Conservation (phyloP, 2,113 vertebrate genomes). For the Nothobranchius kuhntae region DNA sequence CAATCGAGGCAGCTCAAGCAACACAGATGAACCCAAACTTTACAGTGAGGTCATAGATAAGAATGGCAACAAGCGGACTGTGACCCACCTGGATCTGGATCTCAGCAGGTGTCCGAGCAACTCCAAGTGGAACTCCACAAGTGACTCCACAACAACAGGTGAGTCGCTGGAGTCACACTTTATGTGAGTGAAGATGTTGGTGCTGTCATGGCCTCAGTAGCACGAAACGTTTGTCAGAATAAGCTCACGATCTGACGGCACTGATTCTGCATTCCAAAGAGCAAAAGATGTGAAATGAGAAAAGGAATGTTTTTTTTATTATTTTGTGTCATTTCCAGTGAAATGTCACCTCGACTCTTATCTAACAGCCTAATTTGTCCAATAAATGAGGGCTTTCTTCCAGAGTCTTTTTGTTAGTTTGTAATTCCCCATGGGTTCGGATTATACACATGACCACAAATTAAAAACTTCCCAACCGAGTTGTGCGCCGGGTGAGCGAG, state of each 20-base stretch:
- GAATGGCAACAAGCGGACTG: conserved; percentile 76
- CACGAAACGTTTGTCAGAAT: conserved; percentile 30
- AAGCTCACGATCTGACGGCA: conserved; percentile 9
- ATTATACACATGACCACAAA: conserved; percentile 51
- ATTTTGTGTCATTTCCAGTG: conserved; percentile 6
- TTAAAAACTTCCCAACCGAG: conserved; percentile 71
- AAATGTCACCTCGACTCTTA: conserved; percentile 5
- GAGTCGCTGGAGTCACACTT: conserved; percentile 31
- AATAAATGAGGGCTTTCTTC: conserved; percentile 1
- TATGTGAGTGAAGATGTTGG: conserved; percentile 4
- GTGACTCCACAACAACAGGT: conserved; percentile 74
- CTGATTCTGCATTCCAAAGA: conserved; percentile 33
- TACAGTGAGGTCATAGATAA: conserved; percentile 69
- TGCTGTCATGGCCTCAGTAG: conserved; percentile 35
- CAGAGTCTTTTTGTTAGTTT: conserved; percentile 4
- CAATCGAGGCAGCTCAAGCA: conserved; percentile 46
- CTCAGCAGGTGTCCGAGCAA: conserved; percentile 62
- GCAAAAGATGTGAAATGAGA: conserved; percentile 13
- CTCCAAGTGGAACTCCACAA: conserved; percentile 61
- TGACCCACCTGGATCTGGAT: conserved; percentile 71
- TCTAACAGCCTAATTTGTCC: conserved; percentile 4
- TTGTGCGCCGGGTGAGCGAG: conserved; percentile 44
- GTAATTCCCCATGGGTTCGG: neutral
- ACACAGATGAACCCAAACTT: conserved; percentile 52
- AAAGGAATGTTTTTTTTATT: conserved; percentile 5